Percentiles rank a stretch among this genome's conserved stretches.
phyloP scores from a whole-genome alignment of 2,797 vertebrate species.

The Enteromius mattozi region DNA sequence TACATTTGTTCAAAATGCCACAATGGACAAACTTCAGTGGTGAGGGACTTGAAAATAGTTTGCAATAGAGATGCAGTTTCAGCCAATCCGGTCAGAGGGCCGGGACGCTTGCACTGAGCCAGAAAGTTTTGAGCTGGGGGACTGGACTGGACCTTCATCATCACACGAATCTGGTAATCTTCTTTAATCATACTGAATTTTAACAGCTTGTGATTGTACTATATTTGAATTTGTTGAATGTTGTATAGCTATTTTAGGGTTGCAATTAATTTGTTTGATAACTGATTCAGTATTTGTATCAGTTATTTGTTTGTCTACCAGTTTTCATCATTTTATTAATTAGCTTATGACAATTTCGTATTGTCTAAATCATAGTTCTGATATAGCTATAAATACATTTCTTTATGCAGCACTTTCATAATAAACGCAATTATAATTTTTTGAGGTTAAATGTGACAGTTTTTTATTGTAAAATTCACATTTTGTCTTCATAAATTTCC shows the following conservation, averaged over 20 bases:
- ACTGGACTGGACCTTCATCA: background rate
- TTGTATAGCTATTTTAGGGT: background rate
- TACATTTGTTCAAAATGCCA: background rate
- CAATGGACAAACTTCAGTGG: background rate
- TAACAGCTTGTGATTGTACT: background rate
- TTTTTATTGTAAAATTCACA: background rate
- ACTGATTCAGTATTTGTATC: background rate
- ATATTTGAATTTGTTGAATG: background rate
- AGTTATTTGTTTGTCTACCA: background rate
- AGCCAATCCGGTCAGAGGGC: background rate
- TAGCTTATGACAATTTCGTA: background rate
- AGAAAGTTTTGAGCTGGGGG: background rate
- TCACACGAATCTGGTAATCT: constrained; percentile 16
- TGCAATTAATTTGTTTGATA: background rate
- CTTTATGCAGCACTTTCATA: background rate
- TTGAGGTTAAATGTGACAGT: background rate
- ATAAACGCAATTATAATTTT: background rate
- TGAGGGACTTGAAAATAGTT: background rate
- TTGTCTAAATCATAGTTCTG: background rate
- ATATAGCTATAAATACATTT: background rate
- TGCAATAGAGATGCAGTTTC: constrained; percentile 18
- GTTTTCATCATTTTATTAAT: background rate
- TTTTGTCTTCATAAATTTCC: background rate
- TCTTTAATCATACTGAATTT: too few species aligned
- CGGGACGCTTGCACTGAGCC: background rate